Evolutionary conservation across 2,113 vertebrate genomes (phyloP), one percentile per base, ranked within the genome.

Genomic region (Melanerpes formicivorus): DNA sequence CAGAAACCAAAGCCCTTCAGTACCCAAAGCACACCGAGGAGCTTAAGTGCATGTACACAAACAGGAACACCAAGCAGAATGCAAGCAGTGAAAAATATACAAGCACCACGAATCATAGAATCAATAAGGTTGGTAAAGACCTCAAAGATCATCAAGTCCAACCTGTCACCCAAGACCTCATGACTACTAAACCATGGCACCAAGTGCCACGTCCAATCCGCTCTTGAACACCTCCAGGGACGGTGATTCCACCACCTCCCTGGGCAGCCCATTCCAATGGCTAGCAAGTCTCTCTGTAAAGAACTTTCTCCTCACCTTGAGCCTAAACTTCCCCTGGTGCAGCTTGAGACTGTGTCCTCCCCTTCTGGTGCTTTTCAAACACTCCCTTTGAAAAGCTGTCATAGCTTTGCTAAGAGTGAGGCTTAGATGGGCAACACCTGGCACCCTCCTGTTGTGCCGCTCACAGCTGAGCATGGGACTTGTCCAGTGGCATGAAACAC

Each of bases 391-490:
- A 26, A 83, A 40, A 88, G 58, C 10, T 3, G 3, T 9, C 29
- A 63, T 2, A 34, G 34, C 34, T 66, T 88, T 83, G 30, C 34
- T 32, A 54, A 19, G 5, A 8, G 55, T 1, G 26, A 64, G 44
- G 29, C 29, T 72, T 21, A n/a, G 67, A 37, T 46, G 21, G 40
- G 77, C 64, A 73, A 72, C 5, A 6, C 40, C 73, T 26, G 48
- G 22, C 34, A 32, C 50, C 11, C 13, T 75, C 79, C 58, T 12
- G 25, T 44, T 1, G 0, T 19, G 55, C 55, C 1, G 0, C 70
- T 60, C 15, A 0, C 18, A 27, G 0, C 65, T 25, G 34, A 74
- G 29, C 0, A 0, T 3, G 0, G 58, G 27, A 32, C 26, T 17
- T 2, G 0, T 30, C 69, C 52, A 14, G 14, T 1, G 15, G 18